phyloP scores from a whole-genome alignment of 1,140 invertebrate species.

The Drosophila insularis region DNA sequence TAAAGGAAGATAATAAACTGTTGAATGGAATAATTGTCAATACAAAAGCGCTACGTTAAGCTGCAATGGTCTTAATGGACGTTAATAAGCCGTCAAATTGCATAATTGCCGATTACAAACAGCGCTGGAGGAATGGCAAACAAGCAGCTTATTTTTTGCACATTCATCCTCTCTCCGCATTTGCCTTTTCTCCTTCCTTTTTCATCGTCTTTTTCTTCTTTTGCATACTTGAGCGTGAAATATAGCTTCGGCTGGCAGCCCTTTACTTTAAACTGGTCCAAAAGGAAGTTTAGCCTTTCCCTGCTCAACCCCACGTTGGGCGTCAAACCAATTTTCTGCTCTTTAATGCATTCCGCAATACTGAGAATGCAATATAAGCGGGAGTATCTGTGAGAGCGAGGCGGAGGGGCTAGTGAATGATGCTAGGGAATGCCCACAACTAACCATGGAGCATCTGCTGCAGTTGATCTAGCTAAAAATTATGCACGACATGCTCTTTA shows the following conservation, averaged over 20 bases:
- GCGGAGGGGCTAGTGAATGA: constrained; percentile 29
- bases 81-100: constrained; percentile 76
- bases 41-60: too few species aligned
- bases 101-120: constrained; percentile 66
- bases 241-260: neutral
- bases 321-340: neutral
- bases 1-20: too few species aligned
- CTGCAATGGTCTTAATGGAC: constrained; percentile 38
- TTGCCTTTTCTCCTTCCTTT: neutral
- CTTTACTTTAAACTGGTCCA: neutral
- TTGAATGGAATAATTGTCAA: too few species aligned
- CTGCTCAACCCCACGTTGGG: neutral
- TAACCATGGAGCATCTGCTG: neutral
- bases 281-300: neutral
- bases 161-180: constrained; percentile 11
- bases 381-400: constrained; percentile 34
- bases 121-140: constrained; percentile 1
- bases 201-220: neutral
- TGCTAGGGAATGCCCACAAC: constrained; percentile 3
- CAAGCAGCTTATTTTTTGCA: constrained; percentile 27
- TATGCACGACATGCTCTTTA: neutral
- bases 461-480: constrained; percentile 7
- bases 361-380: constrained; percentile 64
- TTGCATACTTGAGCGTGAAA: neutral
- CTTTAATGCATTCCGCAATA: constrained; percentile 23